phyloP scores from a whole-genome alignment of 1,140 invertebrate species.

The Hyles euphorbiae region DNA sequence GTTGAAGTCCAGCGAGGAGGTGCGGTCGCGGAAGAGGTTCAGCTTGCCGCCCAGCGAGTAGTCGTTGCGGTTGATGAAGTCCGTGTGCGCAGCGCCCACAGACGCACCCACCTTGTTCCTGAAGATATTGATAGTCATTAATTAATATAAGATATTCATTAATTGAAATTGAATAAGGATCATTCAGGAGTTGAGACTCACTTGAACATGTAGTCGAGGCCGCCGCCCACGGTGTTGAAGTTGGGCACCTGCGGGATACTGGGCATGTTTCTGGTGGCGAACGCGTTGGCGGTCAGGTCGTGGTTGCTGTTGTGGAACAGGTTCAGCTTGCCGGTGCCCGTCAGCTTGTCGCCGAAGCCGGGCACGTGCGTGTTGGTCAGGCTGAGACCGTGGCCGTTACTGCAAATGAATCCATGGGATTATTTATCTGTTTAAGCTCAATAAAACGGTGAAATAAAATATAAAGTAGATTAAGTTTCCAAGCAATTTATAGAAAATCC shows the following conservation, averaged over 20 bases:
- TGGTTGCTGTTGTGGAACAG: conserved; percentile 41
- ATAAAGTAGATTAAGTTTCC: no score
- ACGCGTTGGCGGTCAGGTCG: conserved; percentile 39
- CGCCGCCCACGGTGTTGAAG: conserved; percentile 43
- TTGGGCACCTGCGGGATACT: conserved; percentile 28
- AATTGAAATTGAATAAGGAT: no score
- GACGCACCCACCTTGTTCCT: conserved; percentile 42
- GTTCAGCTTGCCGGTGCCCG: conserved; percentile 34
- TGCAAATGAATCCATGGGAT: not conserved
- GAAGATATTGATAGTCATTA: no score
- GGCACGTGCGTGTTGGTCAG: conserved; percentile 32
- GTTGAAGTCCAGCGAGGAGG: conserved; percentile 40
- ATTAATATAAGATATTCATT: no score
- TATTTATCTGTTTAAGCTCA: no score
- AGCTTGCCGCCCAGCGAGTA: conserved; percentile 46
- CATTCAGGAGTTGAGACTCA: conserved; percentile 17
- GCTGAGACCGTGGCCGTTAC: not conserved
- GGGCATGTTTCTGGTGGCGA: conserved; percentile 38
- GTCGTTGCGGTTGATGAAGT: conserved; percentile 39
- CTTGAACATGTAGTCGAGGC: conserved; percentile 42
- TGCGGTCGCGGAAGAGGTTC: conserved; percentile 38
- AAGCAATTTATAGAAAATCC: no score
- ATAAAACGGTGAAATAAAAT: not conserved
- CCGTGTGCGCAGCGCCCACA: conserved; percentile 31
- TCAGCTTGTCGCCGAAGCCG: conserved; percentile 30